Percentiles rank a stretch among this genome's conserved stretches.
These are phyloP conservation scores for Tragelaphus imberbis DNA, from an alignment of 2,113 vertebrate genomes.

Conservation along the genomic window DNA sequence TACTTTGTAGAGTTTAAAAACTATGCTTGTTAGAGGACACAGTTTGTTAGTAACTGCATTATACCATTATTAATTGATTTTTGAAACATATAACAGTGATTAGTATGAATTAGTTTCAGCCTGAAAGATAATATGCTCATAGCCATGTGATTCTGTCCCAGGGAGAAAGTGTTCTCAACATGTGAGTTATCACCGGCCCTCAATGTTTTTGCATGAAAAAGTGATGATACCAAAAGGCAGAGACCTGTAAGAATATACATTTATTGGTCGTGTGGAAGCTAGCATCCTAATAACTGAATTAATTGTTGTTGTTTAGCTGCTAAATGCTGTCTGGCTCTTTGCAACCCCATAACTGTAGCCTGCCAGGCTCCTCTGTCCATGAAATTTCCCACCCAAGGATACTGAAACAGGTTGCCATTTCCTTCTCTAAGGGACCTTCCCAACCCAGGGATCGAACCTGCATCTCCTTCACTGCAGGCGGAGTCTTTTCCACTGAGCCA, in stretches of 20 bases:
- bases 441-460: neutral
- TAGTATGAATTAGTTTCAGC: neutral
- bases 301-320: neutral
- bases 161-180: neutral
- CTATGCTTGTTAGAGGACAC: neutral
- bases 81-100: neutral
- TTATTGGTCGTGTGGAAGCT: neutral
- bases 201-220: neutral
- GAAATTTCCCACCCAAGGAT: neutral
- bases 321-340: neutral
- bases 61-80: conserved; percentile 21
- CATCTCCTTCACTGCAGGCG: neutral
- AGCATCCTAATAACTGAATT: neutral
- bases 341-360: neutral
- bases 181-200: neutral
- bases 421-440: neutral
- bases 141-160: neutral
- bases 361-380: neutral
- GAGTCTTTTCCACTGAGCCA: neutral
- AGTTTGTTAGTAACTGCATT: neutral
- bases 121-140: neutral
- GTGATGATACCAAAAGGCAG: neutral
- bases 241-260: neutral
- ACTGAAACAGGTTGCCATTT: neutral
- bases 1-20: neutral